Conservation (phyloP, 2,797 vertebrate genomes). For the Podargus strigoides region DNA sequence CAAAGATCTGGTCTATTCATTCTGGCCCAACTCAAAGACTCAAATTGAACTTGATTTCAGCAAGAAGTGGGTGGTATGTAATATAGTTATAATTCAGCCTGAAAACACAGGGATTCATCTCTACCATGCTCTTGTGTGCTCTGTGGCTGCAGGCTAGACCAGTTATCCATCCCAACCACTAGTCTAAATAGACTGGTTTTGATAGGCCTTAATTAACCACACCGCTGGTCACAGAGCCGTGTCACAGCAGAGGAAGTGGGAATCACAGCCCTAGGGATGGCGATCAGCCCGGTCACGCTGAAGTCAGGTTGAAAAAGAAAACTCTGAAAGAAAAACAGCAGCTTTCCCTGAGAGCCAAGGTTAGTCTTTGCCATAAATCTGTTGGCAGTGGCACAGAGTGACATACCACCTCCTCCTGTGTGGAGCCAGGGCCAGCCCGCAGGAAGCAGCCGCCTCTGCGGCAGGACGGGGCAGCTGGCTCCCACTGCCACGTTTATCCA, state of each 20-base stretch:
- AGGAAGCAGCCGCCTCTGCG: rapidly evolving
- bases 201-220: background rate
- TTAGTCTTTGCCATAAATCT: background rate
- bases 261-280: rapidly evolving
- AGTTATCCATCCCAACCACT: background rate
- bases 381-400: rapidly evolving
- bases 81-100: background rate
- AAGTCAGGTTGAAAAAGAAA: background rate
- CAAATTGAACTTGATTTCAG: background rate
- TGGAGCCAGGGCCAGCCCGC: rapidly evolving
- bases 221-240: rapidly evolving
- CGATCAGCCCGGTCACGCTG: rapidly evolving
- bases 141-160: background rate
- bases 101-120: background rate
- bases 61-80: background rate
- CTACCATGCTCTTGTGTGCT: background rate
- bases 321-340: background rate
- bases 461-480: background rate
- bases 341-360: background rate
- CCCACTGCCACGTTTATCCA: background rate
- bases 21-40: slow-evolving; percentile 3
- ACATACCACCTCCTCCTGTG: background rate
- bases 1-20: slow-evolving; percentile 5
- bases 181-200: background rate
- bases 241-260: rapidly evolving